Percentiles rank a stretch among this genome's conserved stretches.
phyloP scores from a whole-genome alignment of 2,797 vertebrate species.

The Mus caroli region DNA sequence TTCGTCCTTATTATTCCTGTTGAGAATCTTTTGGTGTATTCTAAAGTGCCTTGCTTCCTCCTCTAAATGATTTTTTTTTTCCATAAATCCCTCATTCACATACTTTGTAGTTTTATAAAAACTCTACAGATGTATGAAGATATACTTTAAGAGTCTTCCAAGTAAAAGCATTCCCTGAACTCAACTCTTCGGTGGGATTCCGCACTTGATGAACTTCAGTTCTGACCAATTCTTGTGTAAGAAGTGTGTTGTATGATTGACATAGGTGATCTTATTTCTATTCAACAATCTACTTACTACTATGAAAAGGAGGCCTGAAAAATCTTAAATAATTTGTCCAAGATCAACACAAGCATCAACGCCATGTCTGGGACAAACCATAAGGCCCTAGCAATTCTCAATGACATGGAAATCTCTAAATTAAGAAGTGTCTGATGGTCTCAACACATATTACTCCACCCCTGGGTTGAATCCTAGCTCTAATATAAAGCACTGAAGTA shows the following conservation, averaged over 20 bases:
- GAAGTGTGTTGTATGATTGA: neutral
- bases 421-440: neutral
- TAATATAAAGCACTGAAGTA: slow-evolving; percentile 40
- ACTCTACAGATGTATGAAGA: slow-evolving; percentile 43
- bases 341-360: neutral
- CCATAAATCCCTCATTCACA: slow-evolving; percentile 52
- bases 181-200: neutral
- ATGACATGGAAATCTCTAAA: neutral
- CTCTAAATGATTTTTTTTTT: slow-evolving; percentile 43
- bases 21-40: slow-evolving; percentile 49
- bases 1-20: slow-evolving; percentile 25
- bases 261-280: slow-evolving; percentile 29
- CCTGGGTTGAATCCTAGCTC: slow-evolving; percentile 8
- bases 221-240: slow-evolving; percentile 58
- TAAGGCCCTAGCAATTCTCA: neutral
- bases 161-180: slow-evolving; percentile 43
- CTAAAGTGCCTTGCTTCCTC: slow-evolving; percentile 28
- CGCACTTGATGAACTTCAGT: slow-evolving; percentile 50
- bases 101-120: slow-evolving; percentile 6
- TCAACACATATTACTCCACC: slow-evolving; percentile 41
- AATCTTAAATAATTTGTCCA: slow-evolving; percentile 46
- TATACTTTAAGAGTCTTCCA: neutral
- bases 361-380: neutral
- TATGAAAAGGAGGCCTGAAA: neutral
- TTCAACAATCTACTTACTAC: slow-evolving; percentile 28